Evolutionary conservation across 2,797 vertebrate genomes (phyloP).

Genomic region (Euphonia xanthogaster): DNA sequence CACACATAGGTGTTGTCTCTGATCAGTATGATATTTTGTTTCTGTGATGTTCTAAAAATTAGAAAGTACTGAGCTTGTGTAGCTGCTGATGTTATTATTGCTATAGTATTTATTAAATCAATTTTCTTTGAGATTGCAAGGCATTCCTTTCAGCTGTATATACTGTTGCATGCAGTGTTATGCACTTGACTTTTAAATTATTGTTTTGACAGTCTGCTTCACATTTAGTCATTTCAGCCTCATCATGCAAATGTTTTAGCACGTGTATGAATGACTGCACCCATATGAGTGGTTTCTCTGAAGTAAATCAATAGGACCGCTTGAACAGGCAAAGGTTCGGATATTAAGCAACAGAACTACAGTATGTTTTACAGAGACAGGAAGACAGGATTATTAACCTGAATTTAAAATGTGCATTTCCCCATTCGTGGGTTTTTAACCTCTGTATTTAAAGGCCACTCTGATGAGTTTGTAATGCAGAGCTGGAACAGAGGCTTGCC

Average conservation of each 20-base stretch:
- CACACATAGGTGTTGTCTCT: not conserved
- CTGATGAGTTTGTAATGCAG: not conserved
- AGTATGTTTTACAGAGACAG: not conserved
- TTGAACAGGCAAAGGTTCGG: not conserved
- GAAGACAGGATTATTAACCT: not conserved
- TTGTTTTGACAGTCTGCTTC: slow-evolving; percentile 14
- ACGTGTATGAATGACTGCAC: not conserved
- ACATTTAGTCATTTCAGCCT: not conserved
- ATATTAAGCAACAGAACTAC: not conserved
- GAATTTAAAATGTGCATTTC: not conserved
- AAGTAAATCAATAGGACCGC: not conserved
- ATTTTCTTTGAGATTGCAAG: not conserved
- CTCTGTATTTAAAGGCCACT: not conserved
- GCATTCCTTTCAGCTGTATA: not conserved
- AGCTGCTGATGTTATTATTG: not conserved
- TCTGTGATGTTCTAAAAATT: not conserved
- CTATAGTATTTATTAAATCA: not conserved
- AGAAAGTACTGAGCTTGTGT: not conserved
- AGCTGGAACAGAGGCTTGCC: not conserved
- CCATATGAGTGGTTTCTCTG: not conserved
- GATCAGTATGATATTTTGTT: not conserved
- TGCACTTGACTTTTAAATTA: not conserved
- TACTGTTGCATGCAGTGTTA: not conserved
- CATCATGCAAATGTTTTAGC: not conserved
- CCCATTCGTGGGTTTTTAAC: not conserved